Evolutionary conservation across 2,888 invertebrate genomes (phyloP), one percentile per base, ranked within the genome.

Genomic region (Dryadula phaetusa): DNA sequence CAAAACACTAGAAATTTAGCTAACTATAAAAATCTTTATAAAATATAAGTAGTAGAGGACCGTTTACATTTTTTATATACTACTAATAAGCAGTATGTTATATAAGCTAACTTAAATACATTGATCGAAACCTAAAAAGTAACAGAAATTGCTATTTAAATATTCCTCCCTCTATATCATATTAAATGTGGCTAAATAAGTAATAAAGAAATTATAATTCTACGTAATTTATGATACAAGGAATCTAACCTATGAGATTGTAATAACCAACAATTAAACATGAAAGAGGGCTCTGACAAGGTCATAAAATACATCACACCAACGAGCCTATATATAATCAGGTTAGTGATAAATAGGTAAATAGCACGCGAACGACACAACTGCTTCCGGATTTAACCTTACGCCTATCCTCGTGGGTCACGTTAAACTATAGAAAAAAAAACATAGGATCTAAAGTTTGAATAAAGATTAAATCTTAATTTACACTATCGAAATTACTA

Each of bases 261-360:
- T 56, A 40, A 56, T 25, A 40, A 16, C 25, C 56, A n/a, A 56
- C 56, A 56, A 56, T 56, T 56, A 56, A 85, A 86, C 85, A 85
- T 87, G 79, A 77, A 83, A 81, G 82, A 86, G 84, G 56, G 22
- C 85, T 83, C 80, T 88, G 89, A 89, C 88, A 89, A 84, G 87
- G 87, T 87, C 86, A 85, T 90, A 90, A 90, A 90, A 83, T 86
- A 89, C 86, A 89, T 88, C 89, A 85, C 82, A 81, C 82, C 82
- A 86, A 87, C 87, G 81, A 84, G 87, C 90, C 90, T 90, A 86
- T 89, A 91, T 89, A 90, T 91, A 92, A 92, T 92, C 90, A 90
- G 90, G 91, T 92, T 91, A 89, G 91, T 91, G 90, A 92, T 91
- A 92, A 92, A 92, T 92, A 92, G 91, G 90, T 87, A 91, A 92